Percentiles rank a stretch among this genome's conserved stretches.
phyloP scores from a whole-genome alignment of 2,113 vertebrate genomes.

The Cottus gobio region DNA sequence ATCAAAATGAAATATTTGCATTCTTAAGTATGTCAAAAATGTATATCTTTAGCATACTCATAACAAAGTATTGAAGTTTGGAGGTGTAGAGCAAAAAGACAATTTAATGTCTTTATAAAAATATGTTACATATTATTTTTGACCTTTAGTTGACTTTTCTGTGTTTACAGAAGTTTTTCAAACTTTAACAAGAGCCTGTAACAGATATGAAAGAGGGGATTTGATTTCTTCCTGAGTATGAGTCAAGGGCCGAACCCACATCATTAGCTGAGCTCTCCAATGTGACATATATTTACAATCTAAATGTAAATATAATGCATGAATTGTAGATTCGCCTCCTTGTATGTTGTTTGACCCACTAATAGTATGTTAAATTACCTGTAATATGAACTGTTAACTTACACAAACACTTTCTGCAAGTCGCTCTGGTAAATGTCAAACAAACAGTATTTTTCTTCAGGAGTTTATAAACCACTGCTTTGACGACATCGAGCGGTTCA shows the following conservation, averaged over 20 bases:
- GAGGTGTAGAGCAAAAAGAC: not conserved
- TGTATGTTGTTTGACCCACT: not conserved
- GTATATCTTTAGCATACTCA: not conserved
- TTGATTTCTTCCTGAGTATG: not conserved
- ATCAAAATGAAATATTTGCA: not conserved
- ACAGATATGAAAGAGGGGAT: not conserved
- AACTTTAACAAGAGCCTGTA: not conserved
- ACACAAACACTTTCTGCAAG: not conserved
- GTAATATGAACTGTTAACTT: not conserved
- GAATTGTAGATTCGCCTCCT: not conserved
- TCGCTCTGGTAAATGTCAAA: not conserved
- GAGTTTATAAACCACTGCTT: constrained; percentile 90
- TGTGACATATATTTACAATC: not conserved
- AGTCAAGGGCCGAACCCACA: not conserved
- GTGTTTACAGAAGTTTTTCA: not conserved
- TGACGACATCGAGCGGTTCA: constrained; percentile 88
- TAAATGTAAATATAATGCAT: not conserved
- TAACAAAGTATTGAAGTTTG: too few species aligned
- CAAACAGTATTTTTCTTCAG: constrained; percentile 58
- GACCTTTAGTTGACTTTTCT: constrained; percentile 1
- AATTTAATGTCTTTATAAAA: too few species aligned
- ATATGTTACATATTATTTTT: not conserved
- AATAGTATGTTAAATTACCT: not conserved
- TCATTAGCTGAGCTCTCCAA: not conserved
- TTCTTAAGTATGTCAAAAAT: not conserved